Conservation (phyloP, 2,113 vertebrate species). For the Neolamprologus toae region DNA sequence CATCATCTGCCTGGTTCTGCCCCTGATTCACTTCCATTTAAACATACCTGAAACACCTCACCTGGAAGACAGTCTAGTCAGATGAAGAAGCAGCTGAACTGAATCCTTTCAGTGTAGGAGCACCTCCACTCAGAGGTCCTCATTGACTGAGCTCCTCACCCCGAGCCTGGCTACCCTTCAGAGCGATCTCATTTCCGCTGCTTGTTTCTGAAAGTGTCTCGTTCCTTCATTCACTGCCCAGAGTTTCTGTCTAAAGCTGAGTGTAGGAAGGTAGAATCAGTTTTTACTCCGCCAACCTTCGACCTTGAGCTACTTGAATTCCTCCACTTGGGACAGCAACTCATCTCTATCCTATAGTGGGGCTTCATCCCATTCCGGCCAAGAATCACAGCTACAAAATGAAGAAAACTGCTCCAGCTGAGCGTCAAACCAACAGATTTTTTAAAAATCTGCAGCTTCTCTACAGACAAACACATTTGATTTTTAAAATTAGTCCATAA, state of each 20-base stretch:
- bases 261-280: fast-evolving
- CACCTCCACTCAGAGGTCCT: neutral
- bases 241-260: neutral
- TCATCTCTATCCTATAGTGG: neutral
- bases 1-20: neutral
- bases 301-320: neutral
- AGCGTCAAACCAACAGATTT: neutral
- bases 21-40: neutral
- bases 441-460: fast-evolving
- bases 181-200: fast-evolving
- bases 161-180: fast-evolving
- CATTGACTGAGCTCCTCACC: fast-evolving
- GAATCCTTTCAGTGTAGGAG: neutral
- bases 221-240: neutral
- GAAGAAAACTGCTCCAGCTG: neutral
- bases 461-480: neutral
- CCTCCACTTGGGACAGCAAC: neutral
- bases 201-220: neutral
- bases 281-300: neutral
- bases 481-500: neutral
- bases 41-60: neutral
- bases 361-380: neutral
- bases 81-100: neutral
- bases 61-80: neutral
- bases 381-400: neutral